phyloP scores from a whole-genome alignment of 2,113 vertebrate genomes.

The Brachyhypopomus gauderio region DNA sequence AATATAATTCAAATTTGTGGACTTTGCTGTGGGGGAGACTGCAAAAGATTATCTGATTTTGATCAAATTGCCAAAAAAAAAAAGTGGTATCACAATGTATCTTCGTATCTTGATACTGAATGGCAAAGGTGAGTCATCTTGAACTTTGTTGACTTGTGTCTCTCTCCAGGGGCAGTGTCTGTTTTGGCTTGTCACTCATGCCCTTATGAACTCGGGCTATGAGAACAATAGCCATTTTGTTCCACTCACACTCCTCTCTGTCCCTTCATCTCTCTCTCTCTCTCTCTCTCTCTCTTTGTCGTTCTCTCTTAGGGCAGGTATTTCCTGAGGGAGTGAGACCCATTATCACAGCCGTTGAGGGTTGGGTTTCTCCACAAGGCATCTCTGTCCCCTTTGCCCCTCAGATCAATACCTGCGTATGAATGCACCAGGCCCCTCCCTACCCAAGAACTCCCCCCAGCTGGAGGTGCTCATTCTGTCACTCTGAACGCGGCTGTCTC shows the following conservation, averaged over 20 bases:
- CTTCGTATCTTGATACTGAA: constrained; percentile 23
- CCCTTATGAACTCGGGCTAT: constrained; percentile 47
- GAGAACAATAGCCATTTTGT: constrained; percentile 51
- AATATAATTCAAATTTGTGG: background rate
- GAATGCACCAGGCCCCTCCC: constrained; percentile 54
- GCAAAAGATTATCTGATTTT: background rate
- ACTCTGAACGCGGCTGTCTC: constrained; percentile 59
- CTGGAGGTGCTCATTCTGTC: constrained; percentile 50
- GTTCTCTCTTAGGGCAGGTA: constrained; percentile 55
- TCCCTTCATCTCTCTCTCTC: constrained; percentile 45
- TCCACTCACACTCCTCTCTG: constrained; percentile 23
- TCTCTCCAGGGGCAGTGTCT: constrained; percentile 36
- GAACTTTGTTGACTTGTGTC: constrained; percentile 17
- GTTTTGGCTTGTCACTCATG: constrained; percentile 56
- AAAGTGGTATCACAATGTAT: background rate
- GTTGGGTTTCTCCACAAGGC: constrained; percentile 53
- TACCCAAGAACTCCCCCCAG: constrained; percentile 34
- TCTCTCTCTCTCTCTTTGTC: background rate
- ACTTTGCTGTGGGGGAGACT: background rate
- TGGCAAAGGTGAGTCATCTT: constrained; percentile 47
- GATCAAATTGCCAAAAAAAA: no score
- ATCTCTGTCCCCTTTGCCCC: constrained; percentile 51
- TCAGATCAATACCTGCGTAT: constrained; percentile 63
- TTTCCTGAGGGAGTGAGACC: constrained; percentile 62
- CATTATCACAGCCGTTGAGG: constrained; percentile 42